Evolutionary conservation across 1,140 invertebrate genomes (phyloP), one percentile per base, ranked within the genome.

Genomic region (Orius laevigatus): DNA sequence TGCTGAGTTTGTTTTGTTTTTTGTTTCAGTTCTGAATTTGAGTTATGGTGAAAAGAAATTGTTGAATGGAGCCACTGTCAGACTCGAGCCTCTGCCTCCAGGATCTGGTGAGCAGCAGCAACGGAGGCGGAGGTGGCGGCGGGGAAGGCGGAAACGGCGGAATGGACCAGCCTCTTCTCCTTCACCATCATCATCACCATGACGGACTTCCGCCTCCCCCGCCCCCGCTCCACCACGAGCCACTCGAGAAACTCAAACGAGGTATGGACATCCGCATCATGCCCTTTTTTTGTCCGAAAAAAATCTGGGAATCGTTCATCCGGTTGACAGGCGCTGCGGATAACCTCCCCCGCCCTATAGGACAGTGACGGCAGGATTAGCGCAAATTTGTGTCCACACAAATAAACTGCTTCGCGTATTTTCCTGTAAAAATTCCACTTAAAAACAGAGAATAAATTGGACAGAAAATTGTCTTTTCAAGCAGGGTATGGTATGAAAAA

Each of bases 61-160:
- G 25, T 19, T 45, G 43, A 45, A 45, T 45, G 43, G 43, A 45
- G 43, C 43, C 43, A n/a, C 43, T 45, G n/a, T 45, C 43, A 45
- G 43, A 45, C 43, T 45, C 43, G 43, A 45, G 43, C 43, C 43
- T 45, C 19, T 45, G 43, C 43, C 25, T 45, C 19, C 43, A 45
- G 43, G 43, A 45, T 45, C 12, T 45, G 15, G 43, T 45, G 32
- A 45, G 43, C 43, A 45, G 43, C 43, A 45, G 19, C 32, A 31
- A 31, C n/a, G 43, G 43, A 5, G 25, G 25, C n/a, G 43, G 43
- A 25, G 43, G 43, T n/a, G 32, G 25, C 43, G 32, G 32, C 18
- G 43, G 43, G 11, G 43, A 31, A 2, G 19, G 43, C 8, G 43
- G 43, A 8, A 31, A 31, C 18, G 19, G 19, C 10, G 18, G 19